Evolutionary conservation across 2,797 vertebrate genomes (phyloP).

Genomic region (Pterois miles): DNA sequence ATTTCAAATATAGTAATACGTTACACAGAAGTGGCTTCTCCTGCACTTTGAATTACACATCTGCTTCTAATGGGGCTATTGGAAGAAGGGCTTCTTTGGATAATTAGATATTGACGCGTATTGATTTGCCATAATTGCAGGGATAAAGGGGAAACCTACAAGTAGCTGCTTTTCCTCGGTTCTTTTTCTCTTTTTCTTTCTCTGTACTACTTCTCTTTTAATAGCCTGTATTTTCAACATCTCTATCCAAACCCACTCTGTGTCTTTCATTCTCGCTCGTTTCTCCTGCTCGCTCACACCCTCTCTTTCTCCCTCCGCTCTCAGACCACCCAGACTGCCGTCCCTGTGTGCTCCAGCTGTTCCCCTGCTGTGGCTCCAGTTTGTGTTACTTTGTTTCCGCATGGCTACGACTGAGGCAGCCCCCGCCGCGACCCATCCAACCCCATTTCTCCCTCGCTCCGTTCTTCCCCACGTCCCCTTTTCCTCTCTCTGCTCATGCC

Average conservation of each 20-base stretch:
- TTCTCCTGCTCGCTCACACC: constrained; percentile 52
- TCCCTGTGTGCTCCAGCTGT: constrained; percentile 83
- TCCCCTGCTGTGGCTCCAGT: constrained; percentile 80
- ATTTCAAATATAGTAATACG: constrained; percentile 24
- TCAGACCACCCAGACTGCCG: constrained; percentile 78
- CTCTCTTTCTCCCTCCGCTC: constrained; percentile 24
- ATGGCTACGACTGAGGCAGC: constrained; percentile 73
- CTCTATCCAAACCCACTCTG: constrained; percentile 36
- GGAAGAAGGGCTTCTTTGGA: constrained; percentile 51
- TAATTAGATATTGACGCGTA: constrained; percentile 75
- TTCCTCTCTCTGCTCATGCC: constrained; percentile 55
- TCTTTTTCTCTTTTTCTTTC: constrained; percentile 20
- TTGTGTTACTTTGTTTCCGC: constrained; percentile 87
- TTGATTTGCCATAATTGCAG: constrained; percentile 64
- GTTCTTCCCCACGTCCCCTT: constrained; percentile 44
- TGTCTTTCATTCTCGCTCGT: constrained; percentile 57
- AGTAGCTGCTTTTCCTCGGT: constrained; percentile 40
- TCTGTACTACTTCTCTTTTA: constrained; percentile 14
- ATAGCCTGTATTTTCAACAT: constrained; percentile 47
- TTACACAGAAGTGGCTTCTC: constrained; percentile 11
- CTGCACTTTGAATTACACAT: constrained; percentile 40
- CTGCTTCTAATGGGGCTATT: constrained; percentile 34
- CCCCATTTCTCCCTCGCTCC: constrained; percentile 38
- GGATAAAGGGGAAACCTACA: constrained; percentile 51
- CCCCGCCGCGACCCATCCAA: constrained; percentile 51